Conservation (phyloP, 1,140 invertebrate species). For the Drosophila lacteicornis region DNA sequence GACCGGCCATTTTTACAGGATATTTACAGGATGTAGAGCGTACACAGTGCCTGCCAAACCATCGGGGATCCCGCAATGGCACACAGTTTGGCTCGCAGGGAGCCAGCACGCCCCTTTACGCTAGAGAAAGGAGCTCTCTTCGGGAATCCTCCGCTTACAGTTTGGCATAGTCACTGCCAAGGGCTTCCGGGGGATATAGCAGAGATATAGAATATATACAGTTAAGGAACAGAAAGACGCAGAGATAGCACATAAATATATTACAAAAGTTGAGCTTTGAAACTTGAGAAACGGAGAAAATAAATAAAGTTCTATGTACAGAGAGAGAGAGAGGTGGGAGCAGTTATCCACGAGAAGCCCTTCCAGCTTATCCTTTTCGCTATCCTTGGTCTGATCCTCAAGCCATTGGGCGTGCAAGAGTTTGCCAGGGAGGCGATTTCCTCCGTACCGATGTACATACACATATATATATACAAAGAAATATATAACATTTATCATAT, state of each 20-base stretch:
- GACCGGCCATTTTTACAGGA: conserved; percentile 39
- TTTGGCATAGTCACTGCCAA: conserved; percentile 25
- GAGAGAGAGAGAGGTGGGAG: conserved; percentile 6
- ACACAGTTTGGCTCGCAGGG: conserved; percentile 48
- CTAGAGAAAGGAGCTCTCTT: neutral
- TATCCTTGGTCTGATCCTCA: neutral
- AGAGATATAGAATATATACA: neutral
- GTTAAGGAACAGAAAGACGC: conserved; percentile 11
- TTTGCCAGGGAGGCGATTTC: conserved; percentile 10
- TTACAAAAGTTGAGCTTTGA: conserved; percentile 69
- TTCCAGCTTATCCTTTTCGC: neutral
- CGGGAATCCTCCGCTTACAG: conserved; percentile 43
- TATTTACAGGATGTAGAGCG: neutral
- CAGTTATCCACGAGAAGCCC: conserved; percentile 21
- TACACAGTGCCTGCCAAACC: conserved; percentile 42
- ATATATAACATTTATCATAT: conserved; percentile 28
- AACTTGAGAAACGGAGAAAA: conserved; percentile 19
- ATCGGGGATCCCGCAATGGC: conserved; percentile 58
- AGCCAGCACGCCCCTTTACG: conserved; percentile 33
- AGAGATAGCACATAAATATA: conserved; percentile 65
- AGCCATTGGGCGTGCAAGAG: conserved; percentile 21
- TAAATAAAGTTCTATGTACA: conserved; percentile 34
- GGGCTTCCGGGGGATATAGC: conserved; percentile 34
- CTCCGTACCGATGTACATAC: too few relatives aligned
- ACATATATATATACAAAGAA: conserved; percentile 18